These are phyloP conservation scores for Anthophora plumipes DNA, from an alignment of 2,888 invertebrate species.

Conservation along the genomic window DNA sequence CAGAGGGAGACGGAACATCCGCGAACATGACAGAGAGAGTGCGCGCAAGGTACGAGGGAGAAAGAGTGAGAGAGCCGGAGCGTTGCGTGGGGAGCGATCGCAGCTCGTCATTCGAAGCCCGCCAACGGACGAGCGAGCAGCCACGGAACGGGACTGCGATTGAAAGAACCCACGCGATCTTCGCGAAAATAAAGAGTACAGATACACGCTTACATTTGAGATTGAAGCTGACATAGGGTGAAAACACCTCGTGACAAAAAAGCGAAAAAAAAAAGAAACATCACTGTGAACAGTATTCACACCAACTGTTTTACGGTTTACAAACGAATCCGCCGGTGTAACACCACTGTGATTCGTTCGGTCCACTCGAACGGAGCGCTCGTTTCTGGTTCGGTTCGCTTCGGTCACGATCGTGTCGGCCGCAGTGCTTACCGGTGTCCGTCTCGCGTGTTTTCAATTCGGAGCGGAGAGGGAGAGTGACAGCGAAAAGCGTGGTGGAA, in stretches of 20 bases:
- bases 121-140: slow-evolving; percentile 84
- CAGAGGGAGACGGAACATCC: slow-evolving; percentile 32
- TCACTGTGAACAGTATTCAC: neutral
- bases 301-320: slow-evolving; percentile 5
- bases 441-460: slow-evolving; percentile 57
- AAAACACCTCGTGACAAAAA: slow-evolving; percentile 18
- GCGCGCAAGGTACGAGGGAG: slow-evolving; percentile 60
- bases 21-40: slow-evolving; percentile 52
- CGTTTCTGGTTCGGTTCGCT: slow-evolving; percentile 56
- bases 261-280: too few species aligned
- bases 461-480: slow-evolving; percentile 31
- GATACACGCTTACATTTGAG: slow-evolving; percentile 19
- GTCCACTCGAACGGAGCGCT: slow-evolving; percentile 56
- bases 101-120: slow-evolving; percentile 83
- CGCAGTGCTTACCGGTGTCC: slow-evolving; percentile 55
- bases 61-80: slow-evolving; percentile 65
- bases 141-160: slow-evolving; percentile 80
- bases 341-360: slow-evolving; percentile 38
- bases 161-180: slow-evolving; percentile 72
- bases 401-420: slow-evolving; percentile 66
- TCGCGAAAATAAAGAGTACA: slow-evolving; percentile 51
- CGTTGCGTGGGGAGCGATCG: slow-evolving; percentile 79
- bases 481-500: slow-evolving; percentile 39
- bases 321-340: slow-evolving; percentile 26
- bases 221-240: slow-evolving; percentile 11